phyloP scores from a whole-genome alignment of 2,888 invertebrate genomes.

The Mythimna loreyi region DNA sequence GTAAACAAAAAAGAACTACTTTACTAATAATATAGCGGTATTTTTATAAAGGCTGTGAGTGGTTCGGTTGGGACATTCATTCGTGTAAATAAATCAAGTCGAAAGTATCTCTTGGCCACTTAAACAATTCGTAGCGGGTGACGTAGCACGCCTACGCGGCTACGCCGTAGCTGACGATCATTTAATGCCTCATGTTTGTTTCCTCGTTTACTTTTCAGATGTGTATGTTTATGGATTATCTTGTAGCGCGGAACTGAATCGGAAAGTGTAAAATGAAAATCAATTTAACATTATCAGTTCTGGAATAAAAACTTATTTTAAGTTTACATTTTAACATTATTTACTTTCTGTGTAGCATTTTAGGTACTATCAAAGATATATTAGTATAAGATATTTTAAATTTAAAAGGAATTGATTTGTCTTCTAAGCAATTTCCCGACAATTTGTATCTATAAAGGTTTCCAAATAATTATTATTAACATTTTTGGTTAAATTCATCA shows the following conservation, averaged over 20 bases:
- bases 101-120: constrained; percentile 26
- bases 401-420: neutral
- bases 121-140: constrained; percentile 41
- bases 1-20: neutral
- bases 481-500: neutral
- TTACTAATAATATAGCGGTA: neutral
- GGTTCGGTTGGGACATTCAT: constrained; percentile 8
- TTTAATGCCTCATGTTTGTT: constrained; percentile 20
- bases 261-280: neutral
- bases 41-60: constrained; percentile 2
- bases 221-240: constrained; percentile 9
- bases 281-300: constrained; percentile 4
- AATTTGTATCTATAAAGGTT: neutral
- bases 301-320: neutral
- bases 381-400: neutral
- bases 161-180: constrained; percentile 52
- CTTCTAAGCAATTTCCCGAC: neutral
- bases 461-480: neutral
- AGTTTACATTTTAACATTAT: neutral
- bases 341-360: neutral
- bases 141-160: constrained; percentile 46
- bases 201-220: constrained; percentile 12
- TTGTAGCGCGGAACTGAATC: neutral
- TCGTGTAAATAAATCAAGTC: constrained; percentile 30
- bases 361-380: neutral